Percentiles rank a stretch among this genome's conserved stretches.
These are phyloP conservation scores for Oryzias javanicus DNA, from an alignment of 2,113 vertebrate genomes.

Conservation along the genomic window DNA sequence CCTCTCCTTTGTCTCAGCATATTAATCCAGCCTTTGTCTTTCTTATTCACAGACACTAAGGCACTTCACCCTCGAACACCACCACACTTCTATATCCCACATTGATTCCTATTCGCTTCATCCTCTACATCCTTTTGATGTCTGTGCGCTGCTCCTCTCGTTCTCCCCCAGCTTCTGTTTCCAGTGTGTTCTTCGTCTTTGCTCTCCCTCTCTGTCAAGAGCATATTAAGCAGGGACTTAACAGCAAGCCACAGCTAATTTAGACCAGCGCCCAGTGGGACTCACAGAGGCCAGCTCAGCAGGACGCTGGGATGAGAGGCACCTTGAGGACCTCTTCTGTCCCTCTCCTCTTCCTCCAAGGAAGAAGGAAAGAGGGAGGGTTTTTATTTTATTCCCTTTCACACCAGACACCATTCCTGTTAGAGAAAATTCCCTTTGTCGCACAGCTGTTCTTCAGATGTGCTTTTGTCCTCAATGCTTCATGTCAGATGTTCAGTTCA, in stretches of 20 bases:
- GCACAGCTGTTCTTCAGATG: constrained; percentile 9
- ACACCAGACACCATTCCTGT: constrained; percentile 10
- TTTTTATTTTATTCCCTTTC: constrained; percentile 7
- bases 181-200: constrained; percentile 2
- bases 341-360: constrained; percentile 3
- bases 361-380: constrained; percentile 4
- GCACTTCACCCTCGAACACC: constrained; percentile 9
- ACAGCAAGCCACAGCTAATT: constrained; percentile 52
- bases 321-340: constrained; percentile 22
- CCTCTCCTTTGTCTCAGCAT: constrained; percentile 30
- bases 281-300: constrained; percentile 33
- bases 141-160: constrained; percentile 16
- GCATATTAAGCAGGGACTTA: constrained; percentile 53
- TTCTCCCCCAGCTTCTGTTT: constrained; percentile 2
- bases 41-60: constrained; percentile 12
- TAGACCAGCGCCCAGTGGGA: constrained; percentile 38
- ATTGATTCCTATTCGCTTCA: constrained; percentile 16
- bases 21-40: constrained; percentile 17
- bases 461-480: constrained; percentile 11
- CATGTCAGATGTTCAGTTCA: constrained; percentile 11
- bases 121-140: constrained; percentile 24
- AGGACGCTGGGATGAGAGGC: constrained; percentile 27
- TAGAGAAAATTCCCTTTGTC: constrained; percentile 25
- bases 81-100: not conserved
- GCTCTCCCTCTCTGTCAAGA: constrained; percentile 28